Evolutionary conservation across 2,113 vertebrate species (phyloP).

Genomic region (Heptranchias perlo): DNA sequence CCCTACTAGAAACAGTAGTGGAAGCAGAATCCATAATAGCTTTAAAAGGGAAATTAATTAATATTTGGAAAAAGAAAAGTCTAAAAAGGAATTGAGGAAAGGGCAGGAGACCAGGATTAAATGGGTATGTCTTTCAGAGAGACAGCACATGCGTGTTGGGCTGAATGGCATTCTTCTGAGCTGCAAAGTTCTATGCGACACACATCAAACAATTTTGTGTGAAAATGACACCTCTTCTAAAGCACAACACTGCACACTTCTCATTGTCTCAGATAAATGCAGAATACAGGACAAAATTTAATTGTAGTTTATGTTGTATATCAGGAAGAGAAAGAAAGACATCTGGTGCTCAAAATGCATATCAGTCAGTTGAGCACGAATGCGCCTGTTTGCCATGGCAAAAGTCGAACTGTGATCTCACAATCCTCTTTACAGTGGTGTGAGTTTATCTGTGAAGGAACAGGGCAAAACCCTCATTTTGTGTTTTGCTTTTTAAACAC

Average conservation of each 20-base stretch:
- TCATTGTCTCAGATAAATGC: background rate
- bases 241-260: background rate
- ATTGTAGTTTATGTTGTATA: background rate
- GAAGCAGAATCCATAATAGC: background rate
- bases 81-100: background rate
- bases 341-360: background rate
- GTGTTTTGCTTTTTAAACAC: background rate
- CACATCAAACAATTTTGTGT: background rate
- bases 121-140: background rate
- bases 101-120: background rate
- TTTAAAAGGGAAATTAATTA: background rate
- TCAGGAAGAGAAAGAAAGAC: background rate
- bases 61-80: background rate
- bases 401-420: background rate
- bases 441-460: background rate
- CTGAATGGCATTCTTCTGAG: background rate
- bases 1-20: background rate
- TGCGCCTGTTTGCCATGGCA: background rate
- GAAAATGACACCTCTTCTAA: background rate
- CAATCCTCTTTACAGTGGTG: background rate
- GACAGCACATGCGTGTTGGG: background rate
- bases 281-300: background rate
- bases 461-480: background rate
- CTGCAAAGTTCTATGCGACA: background rate
- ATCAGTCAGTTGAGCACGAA: background rate